Base-by-base conservation (phyloP, 2,113 vertebrate species). In the Epinephelus moara region DNA sequence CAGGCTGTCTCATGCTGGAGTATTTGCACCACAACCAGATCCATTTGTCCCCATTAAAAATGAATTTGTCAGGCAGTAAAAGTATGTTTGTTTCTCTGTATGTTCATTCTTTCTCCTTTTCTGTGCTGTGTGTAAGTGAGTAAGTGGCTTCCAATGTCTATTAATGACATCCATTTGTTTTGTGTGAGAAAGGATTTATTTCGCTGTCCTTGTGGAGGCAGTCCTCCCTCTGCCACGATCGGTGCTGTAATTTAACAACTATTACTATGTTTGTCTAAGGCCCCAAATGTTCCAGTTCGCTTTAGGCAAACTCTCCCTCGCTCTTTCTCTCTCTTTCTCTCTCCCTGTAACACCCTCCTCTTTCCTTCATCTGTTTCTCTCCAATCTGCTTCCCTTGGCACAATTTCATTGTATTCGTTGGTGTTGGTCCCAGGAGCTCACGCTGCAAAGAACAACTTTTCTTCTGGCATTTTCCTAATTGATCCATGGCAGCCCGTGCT, bases 111-210 rank as follows among this genome's bases (percentile, higher is more conserved):
- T 67, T 70, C 40, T 85, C 27, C 25, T 10, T 78, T 60, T 63
- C 47, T 80, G 47, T 64, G 50, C 33, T 50, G 40, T 59, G 59
- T 63, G 56, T 56, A 42, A 77, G 84, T 88, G 88, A 90, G 70
- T 71, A 72, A 89, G 85, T 84, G 85, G 66, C 80, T 90, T 78
- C 82, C 73, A 55, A 66, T 79, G 81, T 79, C 85, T 76, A 75
- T 88, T 91, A 93, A 94, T 91, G 89, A 86, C 80, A 84, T 85
- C 79, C 90, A 91, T 94, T 92, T 80, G 79, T 92, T 94, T 92
- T 85, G 76, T 85, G 70, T 55, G 78, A 37, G 77, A 60, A 75
- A 81, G 84, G 68, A 86, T 92, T 90, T 88, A 87, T 90, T 89
- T 84, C 37, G 57, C 86, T 81, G 75, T 86, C 90, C 85, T 91